Conservation (phyloP, 2,113 vertebrate genomes). For the Myotis lucifugus region DNA sequence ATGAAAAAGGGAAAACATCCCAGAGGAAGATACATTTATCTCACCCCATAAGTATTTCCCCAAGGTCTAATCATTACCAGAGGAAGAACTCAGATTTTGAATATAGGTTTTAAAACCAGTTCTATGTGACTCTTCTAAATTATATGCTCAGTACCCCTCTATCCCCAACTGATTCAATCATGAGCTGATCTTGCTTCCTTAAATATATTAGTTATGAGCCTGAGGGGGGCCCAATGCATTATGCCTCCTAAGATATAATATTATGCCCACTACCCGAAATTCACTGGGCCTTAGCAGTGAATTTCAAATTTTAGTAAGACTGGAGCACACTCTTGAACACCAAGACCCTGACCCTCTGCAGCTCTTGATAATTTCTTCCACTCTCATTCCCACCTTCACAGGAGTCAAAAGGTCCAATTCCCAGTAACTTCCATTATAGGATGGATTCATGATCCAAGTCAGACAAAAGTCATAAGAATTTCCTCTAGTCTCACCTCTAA, state of each 20-base stretch:
- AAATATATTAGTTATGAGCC: neutral
- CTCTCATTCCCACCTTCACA: neutral
- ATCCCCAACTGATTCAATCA: neutral
- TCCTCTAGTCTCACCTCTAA: neutral
- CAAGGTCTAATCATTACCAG: neutral
- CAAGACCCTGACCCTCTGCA: neutral
- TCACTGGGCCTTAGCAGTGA: neutral
- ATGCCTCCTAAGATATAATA: neutral
- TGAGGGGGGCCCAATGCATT: neutral
- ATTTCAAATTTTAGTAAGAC: slow-evolving; percentile 21
- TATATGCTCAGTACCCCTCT: neutral
- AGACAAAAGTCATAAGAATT: neutral
- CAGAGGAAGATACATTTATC: neutral
- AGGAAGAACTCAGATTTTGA: neutral
- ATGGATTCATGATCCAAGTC: neutral
- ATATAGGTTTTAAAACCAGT: neutral
- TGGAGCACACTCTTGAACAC: neutral
- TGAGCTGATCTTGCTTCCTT: neutral
- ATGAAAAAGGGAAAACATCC: neutral
- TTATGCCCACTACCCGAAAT: neutral
- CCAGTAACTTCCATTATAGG: neutral
- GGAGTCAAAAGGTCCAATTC: neutral
- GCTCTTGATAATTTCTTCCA: neutral
- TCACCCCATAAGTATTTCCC: neutral
- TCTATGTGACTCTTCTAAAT: neutral